phyloP scores from a whole-genome alignment of 1,140 invertebrate species.

The Drosophila paulistorum region DNA sequence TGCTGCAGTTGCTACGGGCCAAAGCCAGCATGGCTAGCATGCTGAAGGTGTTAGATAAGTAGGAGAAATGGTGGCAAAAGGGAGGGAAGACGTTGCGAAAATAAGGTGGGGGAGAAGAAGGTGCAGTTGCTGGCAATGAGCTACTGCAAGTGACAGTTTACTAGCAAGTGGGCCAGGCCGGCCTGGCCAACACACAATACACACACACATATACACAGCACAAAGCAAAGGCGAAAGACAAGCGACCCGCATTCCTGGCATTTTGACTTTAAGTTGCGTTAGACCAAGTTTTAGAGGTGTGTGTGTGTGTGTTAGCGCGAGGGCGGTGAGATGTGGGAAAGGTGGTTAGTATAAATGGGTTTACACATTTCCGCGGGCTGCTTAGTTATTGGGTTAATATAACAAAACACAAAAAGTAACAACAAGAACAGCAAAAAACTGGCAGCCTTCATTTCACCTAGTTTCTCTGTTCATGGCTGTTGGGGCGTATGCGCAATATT shows the following conservation, averaged over 20 bases:
- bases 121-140: constrained; percentile 25
- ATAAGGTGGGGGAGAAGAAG: neutral
- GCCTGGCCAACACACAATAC: constrained; percentile 29
- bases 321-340: neutral
- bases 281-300: constrained; percentile 18
- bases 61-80: neutral
- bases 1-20: constrained; percentile 25
- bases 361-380: constrained; percentile 35
- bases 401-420: constrained; percentile 51
- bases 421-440: constrained; percentile 18
- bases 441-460: constrained; percentile 53
- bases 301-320: constrained; percentile 5
- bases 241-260: constrained; percentile 69
- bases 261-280: constrained; percentile 57
- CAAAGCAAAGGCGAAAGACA: constrained; percentile 47
- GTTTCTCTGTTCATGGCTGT: constrained; percentile 32
- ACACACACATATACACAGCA: constrained; percentile 26
- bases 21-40: constrained; percentile 37
- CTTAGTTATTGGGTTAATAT: constrained; percentile 80
- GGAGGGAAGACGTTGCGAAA: no score
- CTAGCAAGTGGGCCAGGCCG: constrained; percentile 51
- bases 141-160: constrained; percentile 59
- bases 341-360: constrained; percentile 11
- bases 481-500: constrained; percentile 69
- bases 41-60: constrained; percentile 79